Evolutionary conservation across 2,888 invertebrate species (phyloP).

Genomic region (Cerceris rybyensis): DNA sequence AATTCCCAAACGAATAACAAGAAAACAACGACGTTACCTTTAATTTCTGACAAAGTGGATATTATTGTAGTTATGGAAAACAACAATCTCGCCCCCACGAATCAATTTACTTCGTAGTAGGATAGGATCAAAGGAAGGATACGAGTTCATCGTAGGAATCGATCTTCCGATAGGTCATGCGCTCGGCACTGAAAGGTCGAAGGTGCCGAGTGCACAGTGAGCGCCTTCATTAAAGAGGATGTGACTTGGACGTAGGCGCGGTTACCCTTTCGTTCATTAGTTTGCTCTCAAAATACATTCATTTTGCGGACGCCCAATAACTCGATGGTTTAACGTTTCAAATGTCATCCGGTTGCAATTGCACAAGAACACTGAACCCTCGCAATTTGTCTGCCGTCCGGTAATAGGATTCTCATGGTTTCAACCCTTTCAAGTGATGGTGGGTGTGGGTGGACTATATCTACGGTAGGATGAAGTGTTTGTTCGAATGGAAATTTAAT

Average conservation of each 20-base stretch:
- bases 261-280: conserved; percentile 38
- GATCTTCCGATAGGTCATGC: conserved; percentile 16
- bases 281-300: neutral
- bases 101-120: neutral
- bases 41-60: neutral
- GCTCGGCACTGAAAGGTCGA: conserved; percentile 43
- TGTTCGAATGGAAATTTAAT: no score
- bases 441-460: no score
- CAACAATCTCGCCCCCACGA: neutral
- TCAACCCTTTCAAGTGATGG: no score
- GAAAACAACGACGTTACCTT: no score
- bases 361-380: no score
- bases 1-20: no score
- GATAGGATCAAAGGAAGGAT: neutral
- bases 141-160: neutral
- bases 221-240: conserved; percentile 37
- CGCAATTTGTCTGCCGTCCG: neutral
- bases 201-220: conserved; percentile 34
- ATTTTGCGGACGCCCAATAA: conserved; percentile 7
- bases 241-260: conserved; percentile 30
- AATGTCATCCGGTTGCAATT: neutral
- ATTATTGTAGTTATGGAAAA: neutral
- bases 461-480: no score
- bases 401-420: neutral
- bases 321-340: conserved; percentile 15